Base-by-base conservation (phyloP, 92 coral and sea anemone genomes). In the Epizoanthus rinbou region DNA sequence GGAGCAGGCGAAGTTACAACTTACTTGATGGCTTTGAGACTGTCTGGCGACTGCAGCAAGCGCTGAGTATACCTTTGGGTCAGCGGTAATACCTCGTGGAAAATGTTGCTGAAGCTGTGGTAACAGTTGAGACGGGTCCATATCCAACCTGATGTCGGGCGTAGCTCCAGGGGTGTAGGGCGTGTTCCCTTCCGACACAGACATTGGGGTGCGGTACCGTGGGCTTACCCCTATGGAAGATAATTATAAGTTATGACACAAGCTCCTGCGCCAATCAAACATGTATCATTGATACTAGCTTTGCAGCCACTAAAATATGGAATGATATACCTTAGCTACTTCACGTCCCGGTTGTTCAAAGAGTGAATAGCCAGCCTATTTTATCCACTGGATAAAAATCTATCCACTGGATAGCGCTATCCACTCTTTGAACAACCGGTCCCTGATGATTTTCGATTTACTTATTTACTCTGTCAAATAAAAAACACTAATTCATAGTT, bases 151-250 rank as follows among this genome's bases (percentile, higher is more conserved):
- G 6, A 86, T 80, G 69, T 82, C 84, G 89, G 99, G 97, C 33
- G 95, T 90, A 65, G 91, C 98, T 33, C 94, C 98, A 19, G 99
- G 99, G 81, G 99, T 96, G 91, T 96, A 96, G 63, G 99, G 99
- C 0, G 99, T 96, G 89, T 90, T 96, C 64, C 95, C 84, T 19
- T 93, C 99, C 16, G 99, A 94, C 94, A 93, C 89, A 57, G 95
- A 81, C 35, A 88, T 64, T 3, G 94, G 93, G 60, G 95, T 87
- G 17, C 98, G 94, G 24, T 80, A 89, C 8, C 94, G 96, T 23
- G 98, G 97, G 64, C 94, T 90, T 24, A 89, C 91, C 19, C 99
- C 99, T 96, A 69, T 21, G 56, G 86, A 57, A 37, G 10, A 80
- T 18, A 69, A 57, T 9, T 28, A 22, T 69, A n/a, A 8, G 67